phyloP scores from a whole-genome alignment of 2,797 vertebrate genomes.

The Sciurus carolinensis region DNA sequence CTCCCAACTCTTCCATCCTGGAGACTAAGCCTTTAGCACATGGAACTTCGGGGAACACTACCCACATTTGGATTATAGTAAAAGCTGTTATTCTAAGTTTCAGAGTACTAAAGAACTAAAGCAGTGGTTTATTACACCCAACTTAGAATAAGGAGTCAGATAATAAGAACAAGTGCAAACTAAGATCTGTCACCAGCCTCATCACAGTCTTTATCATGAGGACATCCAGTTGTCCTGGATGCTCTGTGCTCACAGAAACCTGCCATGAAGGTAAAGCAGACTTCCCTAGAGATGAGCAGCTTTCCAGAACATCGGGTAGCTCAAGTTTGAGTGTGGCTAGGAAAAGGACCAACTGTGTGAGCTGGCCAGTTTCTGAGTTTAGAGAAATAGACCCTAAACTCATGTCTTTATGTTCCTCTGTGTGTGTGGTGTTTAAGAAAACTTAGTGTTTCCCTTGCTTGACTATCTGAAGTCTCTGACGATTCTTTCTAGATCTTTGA shows the following conservation, averaged over 20 bases:
- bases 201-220: neutral
- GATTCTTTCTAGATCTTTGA: neutral
- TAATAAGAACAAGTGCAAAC: neutral
- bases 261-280: fast-evolving
- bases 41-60: neutral
- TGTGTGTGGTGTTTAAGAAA: neutral
- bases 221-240: neutral
- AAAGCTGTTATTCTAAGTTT: conserved; percentile 53
- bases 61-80: neutral
- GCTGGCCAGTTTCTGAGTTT: neutral
- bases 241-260: fast-evolving
- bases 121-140: conserved; percentile 60
- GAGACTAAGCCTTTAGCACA: neutral
- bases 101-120: conserved; percentile 66
- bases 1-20: too few relatives aligned
- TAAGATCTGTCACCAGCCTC: neutral
- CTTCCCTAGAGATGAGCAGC: neutral
- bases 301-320: neutral
- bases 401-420: neutral
- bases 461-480: neutral
- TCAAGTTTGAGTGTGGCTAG: neutral
- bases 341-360: too few relatives aligned
- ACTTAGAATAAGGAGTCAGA: conserved; percentile 2
- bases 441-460: neutral
- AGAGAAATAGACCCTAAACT: neutral